A percentile compares a stretch with the other conserved stretches of the same genome.
Conservation (phyloP, 2,797 vertebrate species). For the Lycodopsis pacificus region DNA sequence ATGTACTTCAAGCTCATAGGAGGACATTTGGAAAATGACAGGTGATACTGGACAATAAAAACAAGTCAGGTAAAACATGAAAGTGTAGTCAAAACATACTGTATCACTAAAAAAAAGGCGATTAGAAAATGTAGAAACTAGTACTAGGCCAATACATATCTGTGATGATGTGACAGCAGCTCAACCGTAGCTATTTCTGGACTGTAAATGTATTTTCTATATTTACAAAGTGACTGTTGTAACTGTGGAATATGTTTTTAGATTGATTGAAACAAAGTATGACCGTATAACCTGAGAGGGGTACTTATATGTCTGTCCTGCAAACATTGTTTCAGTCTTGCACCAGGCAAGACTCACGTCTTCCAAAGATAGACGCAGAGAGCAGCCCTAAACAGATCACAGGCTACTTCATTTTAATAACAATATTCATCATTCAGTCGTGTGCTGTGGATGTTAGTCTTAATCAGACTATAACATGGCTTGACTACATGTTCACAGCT, state of each 20-base stretch:
- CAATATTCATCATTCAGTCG: background rate
- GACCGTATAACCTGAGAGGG: background rate
- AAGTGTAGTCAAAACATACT: background rate
- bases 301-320: conserved; percentile 40
- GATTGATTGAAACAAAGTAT: background rate
- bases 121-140: background rate
- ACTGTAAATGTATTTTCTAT: background rate
- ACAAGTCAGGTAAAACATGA: background rate
- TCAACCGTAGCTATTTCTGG: background rate
- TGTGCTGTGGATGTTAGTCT: background rate
- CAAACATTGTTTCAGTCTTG: conserved; percentile 83
- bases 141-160: background rate
- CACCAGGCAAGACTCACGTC: conserved; percentile 67
- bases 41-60: background rate
- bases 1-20: background rate
- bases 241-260: background rate
- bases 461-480: background rate
- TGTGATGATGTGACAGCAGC: background rate
- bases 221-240: background rate
- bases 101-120: background rate
- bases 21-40: background rate
- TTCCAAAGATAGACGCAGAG: background rate
- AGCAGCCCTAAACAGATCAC: background rate
- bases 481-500: background rate
- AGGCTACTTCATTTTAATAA: background rate